Evolutionary conservation across 2,797 vertebrate genomes (phyloP), one percentile per base, ranked within the genome.

Genomic region (Muraenolepis orangiensis): DNA sequence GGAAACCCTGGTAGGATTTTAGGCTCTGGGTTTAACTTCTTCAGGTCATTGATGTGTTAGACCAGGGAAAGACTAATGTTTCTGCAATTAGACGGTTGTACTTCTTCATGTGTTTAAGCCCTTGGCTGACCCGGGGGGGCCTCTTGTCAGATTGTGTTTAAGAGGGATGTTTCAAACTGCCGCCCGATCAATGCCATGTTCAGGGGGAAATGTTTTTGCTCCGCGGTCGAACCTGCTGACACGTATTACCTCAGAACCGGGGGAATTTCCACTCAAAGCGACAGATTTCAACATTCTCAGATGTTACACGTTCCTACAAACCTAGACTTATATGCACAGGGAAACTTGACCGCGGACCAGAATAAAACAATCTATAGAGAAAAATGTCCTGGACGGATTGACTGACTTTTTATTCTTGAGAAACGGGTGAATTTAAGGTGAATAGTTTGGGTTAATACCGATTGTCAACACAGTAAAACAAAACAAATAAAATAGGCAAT

Each of bases 1-100:
- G 40, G n/a, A n/a, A 46, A 16, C 40, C 40, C 6, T 76, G 72
- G 85, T 88, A 82, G 87, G 89, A 88, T 87, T 89, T 85, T 85
- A 85, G 78, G 88, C 80, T 85, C 8, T 57, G 0, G 18, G 51
- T n/a, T 20, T 4, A n/a, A 57, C 20, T 57, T 57, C 51, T n/a
- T 23, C 20, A 10, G 7, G 51, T 57, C 51, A 23, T 11, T 23
- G 51, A 8, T 23, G 20, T 51, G 46, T 51, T 4, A 51, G 16
- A 46, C 18, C 46, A n/a, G 46, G 20, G 11, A 57, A 12, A 57
- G 13, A 7, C 6, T 0, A 57, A 57, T 23, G 6, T 11, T n/a
- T 57, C 1, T 57, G 46, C 2, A 23, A 57, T 23, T n/a, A n/a
- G 2, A 57, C 23, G 46, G n/a, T 57, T 34, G 3, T 57, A n/a